These are phyloP conservation scores for Oxytorus armatus DNA, from an alignment of 2,888 invertebrate genomes.

Conservation along the genomic window DNA sequence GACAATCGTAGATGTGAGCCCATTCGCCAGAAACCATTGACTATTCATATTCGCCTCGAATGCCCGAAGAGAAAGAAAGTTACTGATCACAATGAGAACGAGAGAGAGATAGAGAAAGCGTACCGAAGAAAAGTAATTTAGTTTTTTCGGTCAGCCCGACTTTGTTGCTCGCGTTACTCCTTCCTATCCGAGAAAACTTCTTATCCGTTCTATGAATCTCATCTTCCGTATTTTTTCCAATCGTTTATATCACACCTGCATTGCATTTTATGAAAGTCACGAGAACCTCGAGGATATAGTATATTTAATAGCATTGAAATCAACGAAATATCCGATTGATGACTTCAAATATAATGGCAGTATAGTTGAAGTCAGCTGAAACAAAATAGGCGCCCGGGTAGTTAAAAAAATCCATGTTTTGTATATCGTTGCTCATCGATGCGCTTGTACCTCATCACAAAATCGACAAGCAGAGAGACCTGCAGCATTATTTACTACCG, in stretches of 20 bases:
- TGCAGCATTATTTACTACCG: no score
- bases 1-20: slow-evolving; percentile 44
- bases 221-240: slow-evolving; percentile 28
- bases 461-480: no score
- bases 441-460: no score
- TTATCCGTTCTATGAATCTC: slow-evolving; percentile 30
- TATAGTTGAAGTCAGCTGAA: no score
- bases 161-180: no score
- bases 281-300: not conserved
- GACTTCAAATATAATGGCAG: no score
- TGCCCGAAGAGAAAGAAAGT: slow-evolving; percentile 47
- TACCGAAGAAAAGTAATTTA: slow-evolving; percentile 45
- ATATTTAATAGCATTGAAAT: not conserved
- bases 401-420: no score
- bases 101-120: slow-evolving; percentile 5
- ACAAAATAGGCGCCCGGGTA: no score
- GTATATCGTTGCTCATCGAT: no score
- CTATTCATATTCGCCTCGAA: slow-evolving; percentile 71
- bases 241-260: slow-evolving; percentile 27
- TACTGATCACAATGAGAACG: slow-evolving; percentile 21
- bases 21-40: slow-evolving; percentile 58
- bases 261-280: slow-evolving; percentile 9
- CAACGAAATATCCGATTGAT: no score
- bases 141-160: slow-evolving; percentile 29
- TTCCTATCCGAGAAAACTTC: slow-evolving; percentile 24